Conservation (phyloP, 2,113 vertebrate species). For the Corythornis cristatus region DNA sequence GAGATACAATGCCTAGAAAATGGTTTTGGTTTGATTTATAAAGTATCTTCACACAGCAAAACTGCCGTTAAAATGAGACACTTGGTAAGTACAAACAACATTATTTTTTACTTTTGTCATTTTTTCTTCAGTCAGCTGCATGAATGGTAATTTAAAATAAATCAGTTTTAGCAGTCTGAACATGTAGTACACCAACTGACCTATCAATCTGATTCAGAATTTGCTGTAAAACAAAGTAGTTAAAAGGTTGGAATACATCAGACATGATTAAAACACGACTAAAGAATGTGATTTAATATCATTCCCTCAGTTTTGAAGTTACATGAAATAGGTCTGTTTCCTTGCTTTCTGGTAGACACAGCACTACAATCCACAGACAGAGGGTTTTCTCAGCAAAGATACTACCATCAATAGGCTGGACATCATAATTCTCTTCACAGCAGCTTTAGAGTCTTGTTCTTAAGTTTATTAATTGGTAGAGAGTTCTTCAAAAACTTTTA, state of each 20-base stretch:
- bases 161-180: background rate
- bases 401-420: background rate
- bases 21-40: background rate
- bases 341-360: background rate
- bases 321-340: background rate
- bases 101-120: background rate
- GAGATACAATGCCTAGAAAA: background rate
- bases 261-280: accelerated
- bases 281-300: background rate
- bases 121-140: background rate
- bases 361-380: background rate
- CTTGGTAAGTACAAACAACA: background rate
- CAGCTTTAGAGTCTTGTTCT: background rate
- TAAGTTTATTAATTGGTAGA: background rate
- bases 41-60: background rate
- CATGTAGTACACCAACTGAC: background rate
- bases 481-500: background rate
- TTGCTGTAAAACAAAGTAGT: background rate
- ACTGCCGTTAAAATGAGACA: background rate
- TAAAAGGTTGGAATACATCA: background rate
- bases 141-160: background rate
- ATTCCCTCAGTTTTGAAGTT: background rate
- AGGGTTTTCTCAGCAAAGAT: background rate
- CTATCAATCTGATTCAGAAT: background rate
- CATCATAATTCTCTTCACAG: background rate